These are phyloP conservation scores for Melanerpes aurifrons DNA, from an alignment of 2,113 vertebrate genomes.

Conservation along the genomic window DNA sequence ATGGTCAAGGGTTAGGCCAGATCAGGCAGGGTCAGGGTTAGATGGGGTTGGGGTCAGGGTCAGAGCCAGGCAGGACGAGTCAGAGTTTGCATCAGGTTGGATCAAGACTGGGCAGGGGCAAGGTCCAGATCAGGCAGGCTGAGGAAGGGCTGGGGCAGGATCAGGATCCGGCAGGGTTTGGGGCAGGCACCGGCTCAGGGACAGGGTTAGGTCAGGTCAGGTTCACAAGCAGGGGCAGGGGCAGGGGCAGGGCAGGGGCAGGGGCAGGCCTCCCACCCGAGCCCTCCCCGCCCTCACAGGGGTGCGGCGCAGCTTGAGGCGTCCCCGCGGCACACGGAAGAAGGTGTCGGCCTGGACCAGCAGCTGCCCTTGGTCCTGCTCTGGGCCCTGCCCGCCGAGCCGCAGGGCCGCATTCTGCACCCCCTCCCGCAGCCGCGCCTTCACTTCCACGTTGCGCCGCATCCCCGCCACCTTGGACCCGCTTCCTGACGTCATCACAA, in stretches of 20 bases:
- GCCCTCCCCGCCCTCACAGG: constrained; percentile 48
- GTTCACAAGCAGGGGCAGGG: too few relatives aligned
- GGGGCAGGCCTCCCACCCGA: too few relatives aligned
- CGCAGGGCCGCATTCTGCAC: constrained; percentile 53
- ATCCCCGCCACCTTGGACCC: constrained; percentile 38
- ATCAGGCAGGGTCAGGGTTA: too few relatives aligned
- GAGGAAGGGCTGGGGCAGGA: not conserved
- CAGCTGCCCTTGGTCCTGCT: not conserved
- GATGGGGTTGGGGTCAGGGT: not conserved
- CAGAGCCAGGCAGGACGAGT: too few relatives aligned
- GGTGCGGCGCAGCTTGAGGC: constrained; percentile 81
- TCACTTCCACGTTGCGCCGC: constrained; percentile 85
- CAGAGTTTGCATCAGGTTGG: too few relatives aligned
- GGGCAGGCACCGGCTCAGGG: not conserved
- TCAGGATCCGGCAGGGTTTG: not conserved
- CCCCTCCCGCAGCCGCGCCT: constrained; percentile 69
- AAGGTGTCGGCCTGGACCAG: constrained; percentile 81
- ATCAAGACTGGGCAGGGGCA: too few relatives aligned
- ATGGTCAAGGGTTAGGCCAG: not conserved
- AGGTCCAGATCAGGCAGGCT: not conserved
- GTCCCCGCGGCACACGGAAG: constrained; percentile 75
- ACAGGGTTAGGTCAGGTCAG: too few relatives aligned
- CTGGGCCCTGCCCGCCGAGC: constrained; percentile 57
- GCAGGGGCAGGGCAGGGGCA: too few relatives aligned
- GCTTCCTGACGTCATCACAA: fast-evolving